These are phyloP conservation scores for Eurypyga helias DNA, from an alignment of 2,113 vertebrate species.

Conservation along the genomic window DNA sequence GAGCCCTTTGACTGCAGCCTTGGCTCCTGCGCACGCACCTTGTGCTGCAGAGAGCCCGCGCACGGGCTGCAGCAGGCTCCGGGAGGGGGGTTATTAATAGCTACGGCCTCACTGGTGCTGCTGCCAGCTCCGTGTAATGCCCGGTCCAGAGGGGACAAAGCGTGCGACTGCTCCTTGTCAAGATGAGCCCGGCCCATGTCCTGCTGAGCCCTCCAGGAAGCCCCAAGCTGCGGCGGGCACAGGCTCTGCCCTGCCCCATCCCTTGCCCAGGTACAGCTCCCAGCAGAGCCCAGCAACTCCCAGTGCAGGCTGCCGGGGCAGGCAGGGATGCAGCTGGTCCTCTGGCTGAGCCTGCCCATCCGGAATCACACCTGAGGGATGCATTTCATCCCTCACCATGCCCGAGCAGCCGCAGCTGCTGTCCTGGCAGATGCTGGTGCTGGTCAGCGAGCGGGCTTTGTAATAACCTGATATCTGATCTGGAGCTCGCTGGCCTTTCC, in stretches of 20 bases:
- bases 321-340: not conserved
- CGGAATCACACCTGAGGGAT: not conserved
- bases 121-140: rapidly evolving
- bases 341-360: rapidly evolving
- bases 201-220: not conserved
- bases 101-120: not conserved
- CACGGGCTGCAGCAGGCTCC: not conserved
- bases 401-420: rapidly evolving
- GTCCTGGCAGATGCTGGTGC: not conserved
- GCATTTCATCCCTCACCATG: rapidly evolving
- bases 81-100: not conserved
- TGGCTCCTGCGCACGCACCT: not conserved
- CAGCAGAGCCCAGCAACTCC: not conserved
- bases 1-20: not conserved
- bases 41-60: not conserved
- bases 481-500: not conserved
- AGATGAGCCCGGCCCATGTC: not conserved
- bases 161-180: not conserved
- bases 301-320: not conserved
- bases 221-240: not conserved
- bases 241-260: not conserved
- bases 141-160: not conserved
- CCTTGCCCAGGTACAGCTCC: not conserved
- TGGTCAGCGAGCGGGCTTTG: not conserved
- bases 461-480: slow-evolving; percentile 9